Conservation (phyloP, 2,113 vertebrate genomes). For the Gymnogyps californianus region DNA sequence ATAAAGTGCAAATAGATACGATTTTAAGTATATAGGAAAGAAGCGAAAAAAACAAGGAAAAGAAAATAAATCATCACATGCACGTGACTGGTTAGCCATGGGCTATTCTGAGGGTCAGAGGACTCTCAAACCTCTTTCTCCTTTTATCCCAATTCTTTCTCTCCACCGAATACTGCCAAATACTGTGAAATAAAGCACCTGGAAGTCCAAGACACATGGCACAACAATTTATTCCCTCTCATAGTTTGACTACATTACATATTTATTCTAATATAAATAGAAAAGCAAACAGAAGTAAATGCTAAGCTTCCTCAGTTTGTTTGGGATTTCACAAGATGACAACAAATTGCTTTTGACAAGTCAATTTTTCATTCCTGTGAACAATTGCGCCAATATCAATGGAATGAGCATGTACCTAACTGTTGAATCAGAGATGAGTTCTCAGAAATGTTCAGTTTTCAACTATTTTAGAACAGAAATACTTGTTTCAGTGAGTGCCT, state of each 20-base stretch:
- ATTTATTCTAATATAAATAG: background rate
- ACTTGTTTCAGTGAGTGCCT: background rate
- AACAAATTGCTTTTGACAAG: background rate
- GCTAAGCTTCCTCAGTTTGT: background rate
- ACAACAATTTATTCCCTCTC: background rate
- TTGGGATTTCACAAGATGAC: background rate
- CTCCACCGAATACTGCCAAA: background rate
- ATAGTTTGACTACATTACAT: background rate
- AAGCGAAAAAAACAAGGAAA: background rate
- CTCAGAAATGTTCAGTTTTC: background rate
- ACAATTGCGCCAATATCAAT: background rate
- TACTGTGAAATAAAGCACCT: background rate
- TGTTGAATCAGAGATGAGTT: background rate
- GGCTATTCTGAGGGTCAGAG: background rate
- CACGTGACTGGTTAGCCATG: fast-evolving
- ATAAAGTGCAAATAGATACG: background rate
- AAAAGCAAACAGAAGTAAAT: background rate
- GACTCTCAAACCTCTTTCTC: background rate
- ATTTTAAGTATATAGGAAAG: background rate
- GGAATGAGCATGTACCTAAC: background rate
- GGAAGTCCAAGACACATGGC: background rate
- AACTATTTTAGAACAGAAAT: background rate
- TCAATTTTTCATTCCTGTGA: background rate
- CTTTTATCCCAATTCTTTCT: background rate
- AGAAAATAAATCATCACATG: background rate